Evolutionary conservation across 2,113 vertebrate species (phyloP), one percentile per base, ranked within the genome.

Genomic region (Hippopotamus amphibius): DNA sequence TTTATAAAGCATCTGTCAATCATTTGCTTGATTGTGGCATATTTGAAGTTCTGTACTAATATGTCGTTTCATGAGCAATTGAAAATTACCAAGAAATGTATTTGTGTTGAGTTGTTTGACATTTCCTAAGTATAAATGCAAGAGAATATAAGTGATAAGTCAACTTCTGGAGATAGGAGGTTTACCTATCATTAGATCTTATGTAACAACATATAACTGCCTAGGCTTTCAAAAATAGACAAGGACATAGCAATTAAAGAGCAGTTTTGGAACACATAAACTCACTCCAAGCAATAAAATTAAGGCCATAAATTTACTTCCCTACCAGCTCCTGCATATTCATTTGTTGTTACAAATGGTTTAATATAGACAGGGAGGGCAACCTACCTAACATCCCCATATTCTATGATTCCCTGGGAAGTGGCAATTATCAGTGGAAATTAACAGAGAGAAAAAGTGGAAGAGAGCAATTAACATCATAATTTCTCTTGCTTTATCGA

Each of bases 211-310:
- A 66, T 94, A 59, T 88, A 96, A 95, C 53, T 97, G 63, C 85
- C 57, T 37, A 59, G 26, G n/a, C 43, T 96, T 97, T 92, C 76
- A 76, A 61, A 65, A 95, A 88, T 55, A 96, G 92, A 33, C 80
- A 95, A 95, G 63, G 95, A 84, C 85, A 97, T 13, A 93, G 69
- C 90, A 95, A 92, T 95, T 92, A 96, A 95, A 88, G 55, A 88
- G 92, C 41, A 94, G 81, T 83, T 96, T 96, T 19, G 46, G 46
- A 96, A 95, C 84, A 95, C 33, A 94, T 43, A 87, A 89, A 92
- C 48, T 95, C 77, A 91, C 81, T 68, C 4, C 85, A 97, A 90
- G 88, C 90, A 96, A 94, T 90, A 97, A 96, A 97, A 97, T 96
- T 68, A 97, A 90, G 77, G 76, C 66, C 71, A 96, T 95, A 94